These are phyloP conservation scores for Hemiscyllium ocellatum DNA, from an alignment of 2,113 vertebrate genomes.

Conservation along the genomic window DNA sequence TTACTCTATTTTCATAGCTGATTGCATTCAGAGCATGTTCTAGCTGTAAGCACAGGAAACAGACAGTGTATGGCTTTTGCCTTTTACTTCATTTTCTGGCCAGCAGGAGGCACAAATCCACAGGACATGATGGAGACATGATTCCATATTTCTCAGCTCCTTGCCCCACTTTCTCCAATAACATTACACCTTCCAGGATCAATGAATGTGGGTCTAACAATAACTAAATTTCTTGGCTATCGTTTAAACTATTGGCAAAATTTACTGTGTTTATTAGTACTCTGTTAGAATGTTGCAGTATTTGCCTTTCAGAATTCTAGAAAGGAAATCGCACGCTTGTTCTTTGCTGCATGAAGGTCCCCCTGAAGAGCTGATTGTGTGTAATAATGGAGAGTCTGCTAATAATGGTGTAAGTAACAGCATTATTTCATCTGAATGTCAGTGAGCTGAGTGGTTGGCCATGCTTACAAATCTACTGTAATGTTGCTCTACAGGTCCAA, in stretches of 20 bases:
- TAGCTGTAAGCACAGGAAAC: conserved; percentile 17
- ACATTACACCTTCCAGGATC: not conserved
- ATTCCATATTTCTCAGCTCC: not conserved
- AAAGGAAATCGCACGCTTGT: not conserved
- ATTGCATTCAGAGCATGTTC: conserved; percentile 15
- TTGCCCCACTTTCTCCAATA: not conserved
- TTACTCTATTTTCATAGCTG: conserved; percentile 30
- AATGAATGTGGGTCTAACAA: not conserved
- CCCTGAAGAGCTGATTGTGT: not conserved
- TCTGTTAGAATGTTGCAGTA: not conserved
- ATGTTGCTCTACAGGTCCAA: not conserved
- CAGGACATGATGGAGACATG: not conserved
- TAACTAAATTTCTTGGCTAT: not conserved
- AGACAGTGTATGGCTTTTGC: not conserved
- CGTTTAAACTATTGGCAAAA: not conserved
- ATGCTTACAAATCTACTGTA: not conserved
- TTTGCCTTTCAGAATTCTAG: not conserved
- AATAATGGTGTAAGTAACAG: not conserved
- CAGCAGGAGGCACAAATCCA: conserved; percentile 33
- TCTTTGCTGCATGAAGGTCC: not conserved
- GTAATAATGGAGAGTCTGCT: not conserved
- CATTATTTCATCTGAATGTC: not conserved
- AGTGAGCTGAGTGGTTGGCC: not conserved
- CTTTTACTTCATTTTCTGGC: not conserved
- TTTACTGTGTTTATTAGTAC: not conserved